phyloP scores from a whole-genome alignment of 2,113 vertebrate species.

The Oplegnathus fasciatus region DNA sequence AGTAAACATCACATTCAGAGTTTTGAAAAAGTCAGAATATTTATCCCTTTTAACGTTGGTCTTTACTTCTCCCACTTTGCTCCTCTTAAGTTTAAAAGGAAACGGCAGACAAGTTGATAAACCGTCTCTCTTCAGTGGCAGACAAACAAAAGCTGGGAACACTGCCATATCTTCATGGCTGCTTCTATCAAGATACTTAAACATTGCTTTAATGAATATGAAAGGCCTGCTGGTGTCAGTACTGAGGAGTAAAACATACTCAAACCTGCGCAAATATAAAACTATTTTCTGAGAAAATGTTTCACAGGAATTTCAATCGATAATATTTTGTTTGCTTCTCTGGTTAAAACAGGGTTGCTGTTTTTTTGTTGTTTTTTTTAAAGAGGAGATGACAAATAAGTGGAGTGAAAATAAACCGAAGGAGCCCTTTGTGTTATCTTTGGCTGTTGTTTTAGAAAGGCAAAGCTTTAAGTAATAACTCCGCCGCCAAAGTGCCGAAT shows the following conservation, averaged over 20 bases:
- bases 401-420: slow-evolving; percentile 20
- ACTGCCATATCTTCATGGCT: not conserved
- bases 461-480: slow-evolving; percentile 8
- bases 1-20: not conserved
- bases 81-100: not conserved
- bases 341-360: not conserved
- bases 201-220: not conserved
- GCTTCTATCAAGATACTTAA: not conserved
- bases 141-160: slow-evolving; percentile 1
- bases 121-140: not conserved
- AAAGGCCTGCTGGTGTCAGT: not conserved
- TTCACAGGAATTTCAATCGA: not conserved
- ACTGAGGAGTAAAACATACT: not conserved
- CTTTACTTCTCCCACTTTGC: not conserved
- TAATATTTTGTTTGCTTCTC: slow-evolving; percentile 26
- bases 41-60: not conserved
- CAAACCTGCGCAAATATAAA: slow-evolving; percentile 8
- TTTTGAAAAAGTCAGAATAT: not conserved
- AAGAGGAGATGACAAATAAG: slow-evolving; percentile 27
- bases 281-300: slow-evolving; percentile 30
- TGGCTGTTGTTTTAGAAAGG: slow-evolving; percentile 45
- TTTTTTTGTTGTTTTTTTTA: too few species aligned
- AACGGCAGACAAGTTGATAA: not conserved
- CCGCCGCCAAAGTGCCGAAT: slow-evolving; percentile 10
- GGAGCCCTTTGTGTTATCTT: slow-evolving; percentile 39